phyloP scores from a whole-genome alignment of 2,797 vertebrate genomes.

The Rhyacichthys aspro region DNA sequence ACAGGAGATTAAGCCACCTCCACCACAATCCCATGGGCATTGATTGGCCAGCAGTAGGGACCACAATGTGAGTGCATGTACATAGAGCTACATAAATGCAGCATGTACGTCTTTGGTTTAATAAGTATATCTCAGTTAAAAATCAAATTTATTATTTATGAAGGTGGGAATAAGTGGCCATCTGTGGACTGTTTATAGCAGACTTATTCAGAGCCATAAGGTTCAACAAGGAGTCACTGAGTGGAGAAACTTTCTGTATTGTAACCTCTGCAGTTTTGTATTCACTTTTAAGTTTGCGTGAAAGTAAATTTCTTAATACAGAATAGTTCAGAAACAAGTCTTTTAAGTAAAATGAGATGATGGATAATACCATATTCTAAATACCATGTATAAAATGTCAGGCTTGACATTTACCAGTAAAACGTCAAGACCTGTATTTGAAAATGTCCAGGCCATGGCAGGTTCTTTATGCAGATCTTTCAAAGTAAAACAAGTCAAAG shows the following conservation, averaged over 20 bases:
- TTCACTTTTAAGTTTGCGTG: no score
- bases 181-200: slow-evolving; percentile 38
- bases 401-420: slow-evolving; percentile 31
- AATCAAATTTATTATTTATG: no score
- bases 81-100: no score
- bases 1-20: slow-evolving; percentile 27
- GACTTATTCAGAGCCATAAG: slow-evolving; percentile 20
- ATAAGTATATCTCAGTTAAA: no score
- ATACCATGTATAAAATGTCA: background rate
- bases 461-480: slow-evolving; percentile 15
- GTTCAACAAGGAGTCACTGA: slow-evolving; percentile 28
- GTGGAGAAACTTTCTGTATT: slow-evolving; percentile 17
- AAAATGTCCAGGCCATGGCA: slow-evolving; percentile 14
- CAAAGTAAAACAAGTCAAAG: slow-evolving; percentile 30
- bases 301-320: no score
- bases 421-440: slow-evolving; percentile 16
- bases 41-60: slow-evolving; percentile 6
- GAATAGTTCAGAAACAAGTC: background rate
- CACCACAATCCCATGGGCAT: slow-evolving; percentile 4
- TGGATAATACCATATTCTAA: slow-evolving; percentile 8
- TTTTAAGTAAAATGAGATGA: no score
- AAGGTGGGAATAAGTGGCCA: no score
- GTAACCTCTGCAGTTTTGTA: slow-evolving; percentile 10
- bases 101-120: no score
- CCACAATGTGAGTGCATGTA: no score